Evolutionary conservation across 2,797 vertebrate genomes (phyloP).

Genomic region (Lindbergichthys nudifrons): DNA sequence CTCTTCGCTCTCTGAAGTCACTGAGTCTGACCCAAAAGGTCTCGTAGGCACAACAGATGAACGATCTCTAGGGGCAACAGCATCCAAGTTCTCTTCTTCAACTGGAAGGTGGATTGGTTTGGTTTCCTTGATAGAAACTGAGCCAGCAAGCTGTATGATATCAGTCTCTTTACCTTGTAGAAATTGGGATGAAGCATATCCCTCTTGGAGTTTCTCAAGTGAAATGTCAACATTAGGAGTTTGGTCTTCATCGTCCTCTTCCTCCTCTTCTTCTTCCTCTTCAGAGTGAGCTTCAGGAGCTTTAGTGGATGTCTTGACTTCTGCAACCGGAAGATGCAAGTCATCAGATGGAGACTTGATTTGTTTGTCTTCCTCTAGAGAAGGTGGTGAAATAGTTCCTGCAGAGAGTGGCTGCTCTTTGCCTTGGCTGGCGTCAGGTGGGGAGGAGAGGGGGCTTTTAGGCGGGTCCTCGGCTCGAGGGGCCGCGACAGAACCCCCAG

Average conservation of each 20-base stretch:
- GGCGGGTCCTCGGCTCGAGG: conserved; percentile 91
- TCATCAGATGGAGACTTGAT: conserved; percentile 92
- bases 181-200: conserved; percentile 79
- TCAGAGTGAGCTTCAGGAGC: conserved; percentile 73
- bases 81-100: conserved; percentile 66
- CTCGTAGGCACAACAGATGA: conserved; percentile 69
- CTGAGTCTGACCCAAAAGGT: conserved; percentile 81
- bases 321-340: conserved; percentile 82
- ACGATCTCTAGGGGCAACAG: conserved; percentile 65
- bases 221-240: conserved; percentile 87
- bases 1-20: conserved; percentile 90
- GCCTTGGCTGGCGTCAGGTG: conserved; percentile 87
- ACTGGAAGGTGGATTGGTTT: conserved; percentile 69
- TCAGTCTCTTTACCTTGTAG: conserved; percentile 68
- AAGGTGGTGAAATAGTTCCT: conserved; percentile 95
- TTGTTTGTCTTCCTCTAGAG: conserved; percentile 94
- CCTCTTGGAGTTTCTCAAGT: conserved; percentile 86
- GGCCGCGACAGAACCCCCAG: conserved; percentile 89
- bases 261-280: conserved; percentile 83
- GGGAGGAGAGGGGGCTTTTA: conserved; percentile 87
- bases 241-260: conserved; percentile 88
- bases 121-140: conserved; percentile 51
- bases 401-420: conserved; percentile 92
- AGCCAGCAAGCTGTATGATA: conserved; percentile 40
- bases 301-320: conserved; percentile 78